These are phyloP conservation scores for Tetramorium alpestre DNA, from an alignment of 1,140 invertebrate species.

Conservation along the genomic window DNA sequence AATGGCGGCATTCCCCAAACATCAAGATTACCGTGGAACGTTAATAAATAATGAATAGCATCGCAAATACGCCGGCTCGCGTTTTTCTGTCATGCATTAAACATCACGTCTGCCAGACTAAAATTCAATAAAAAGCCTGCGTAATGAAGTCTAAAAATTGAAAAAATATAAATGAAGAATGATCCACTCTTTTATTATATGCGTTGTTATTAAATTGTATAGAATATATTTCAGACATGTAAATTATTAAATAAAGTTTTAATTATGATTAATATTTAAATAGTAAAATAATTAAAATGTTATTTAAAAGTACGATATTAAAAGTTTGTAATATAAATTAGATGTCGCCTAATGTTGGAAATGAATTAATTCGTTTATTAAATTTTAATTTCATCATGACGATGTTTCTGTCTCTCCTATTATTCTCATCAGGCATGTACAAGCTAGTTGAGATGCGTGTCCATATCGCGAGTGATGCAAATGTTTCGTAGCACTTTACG, in stretches of 20 bases:
- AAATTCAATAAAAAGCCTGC: background rate
- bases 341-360: background rate
- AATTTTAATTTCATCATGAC: constrained; percentile 10
- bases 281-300: constrained; percentile 1
- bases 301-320: background rate
- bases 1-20: background rate
- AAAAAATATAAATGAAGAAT: constrained; percentile 3
- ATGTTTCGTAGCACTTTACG: constrained; percentile 32
- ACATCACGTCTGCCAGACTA: background rate
- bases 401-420: background rate
- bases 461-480: constrained; percentile 47
- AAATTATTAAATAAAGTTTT: background rate
- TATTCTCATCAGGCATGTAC: background rate
- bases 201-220: background rate
- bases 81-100: constrained; percentile 10
- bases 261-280: background rate
- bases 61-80: background rate
- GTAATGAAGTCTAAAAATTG: background rate
- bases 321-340: background rate
- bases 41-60: background rate
- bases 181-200: background rate
- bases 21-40: background rate
- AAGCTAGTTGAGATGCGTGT: background rate
- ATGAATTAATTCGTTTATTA: background rate
- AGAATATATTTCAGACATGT: background rate